phyloP scores from a whole-genome alignment of 2,888 invertebrate species.

The Torymus texanus region DNA sequence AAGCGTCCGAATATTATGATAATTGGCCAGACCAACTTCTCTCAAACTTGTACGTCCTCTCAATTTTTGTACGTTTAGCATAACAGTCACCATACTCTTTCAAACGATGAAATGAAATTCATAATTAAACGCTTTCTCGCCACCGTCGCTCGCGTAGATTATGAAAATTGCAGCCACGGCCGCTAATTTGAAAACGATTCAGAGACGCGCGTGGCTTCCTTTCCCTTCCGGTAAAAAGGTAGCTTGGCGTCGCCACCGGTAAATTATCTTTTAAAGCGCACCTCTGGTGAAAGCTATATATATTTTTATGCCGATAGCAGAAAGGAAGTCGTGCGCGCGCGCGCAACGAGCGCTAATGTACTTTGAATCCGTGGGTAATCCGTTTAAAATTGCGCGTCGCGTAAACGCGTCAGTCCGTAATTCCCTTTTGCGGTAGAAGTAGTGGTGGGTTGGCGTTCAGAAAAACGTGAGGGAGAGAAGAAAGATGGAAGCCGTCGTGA shows the following conservation, averaged over 20 bases:
- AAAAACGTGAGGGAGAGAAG: slow-evolving; percentile 37
- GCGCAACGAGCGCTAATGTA: slow-evolving; percentile 57
- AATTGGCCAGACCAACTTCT: too few species aligned
- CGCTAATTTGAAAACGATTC: slow-evolving; percentile 49
- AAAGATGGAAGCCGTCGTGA: slow-evolving; percentile 35
- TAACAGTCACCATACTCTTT: too few species aligned
- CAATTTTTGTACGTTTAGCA: too few species aligned
- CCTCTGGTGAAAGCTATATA: neutral
- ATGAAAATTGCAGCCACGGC: slow-evolving; percentile 3
- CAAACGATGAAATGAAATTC: too few species aligned
- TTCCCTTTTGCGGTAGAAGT: slow-evolving; percentile 54
- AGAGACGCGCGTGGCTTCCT: neutral
- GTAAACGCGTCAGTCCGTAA: slow-evolving; percentile 60
- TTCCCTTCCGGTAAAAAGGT: neutral
- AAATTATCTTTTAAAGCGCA: slow-evolving; percentile 53
- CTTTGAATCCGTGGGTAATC: slow-evolving; percentile 64
- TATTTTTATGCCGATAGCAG: slow-evolving; percentile 50
- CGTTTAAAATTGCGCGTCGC: slow-evolving; percentile 63
- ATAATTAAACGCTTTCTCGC: too few species aligned
- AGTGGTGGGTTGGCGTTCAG: neutral
- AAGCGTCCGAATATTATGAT: too few species aligned
- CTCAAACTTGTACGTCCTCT: too few species aligned
- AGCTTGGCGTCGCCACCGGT: neutral
- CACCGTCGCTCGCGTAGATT: too few species aligned
- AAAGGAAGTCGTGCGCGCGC: slow-evolving; percentile 47